Base-by-base conservation (phyloP, 2,797 vertebrate genomes). In the Lagocephalus sceleratus region DNA sequence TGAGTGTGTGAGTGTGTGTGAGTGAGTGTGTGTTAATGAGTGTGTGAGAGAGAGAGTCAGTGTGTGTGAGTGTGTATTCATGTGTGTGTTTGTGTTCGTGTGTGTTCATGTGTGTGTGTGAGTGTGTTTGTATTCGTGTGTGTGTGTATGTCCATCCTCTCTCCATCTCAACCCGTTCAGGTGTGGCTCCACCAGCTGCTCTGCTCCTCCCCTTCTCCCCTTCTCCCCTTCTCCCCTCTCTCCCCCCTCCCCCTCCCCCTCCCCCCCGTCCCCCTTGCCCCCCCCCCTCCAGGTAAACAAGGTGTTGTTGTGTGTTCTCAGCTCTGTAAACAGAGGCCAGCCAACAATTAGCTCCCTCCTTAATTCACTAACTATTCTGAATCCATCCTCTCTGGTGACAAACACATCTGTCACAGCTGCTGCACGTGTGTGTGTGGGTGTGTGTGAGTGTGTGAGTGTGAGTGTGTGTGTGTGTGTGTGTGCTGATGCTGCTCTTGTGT, bases 281-380 rank as follows among this genome's bases (percentile, higher is more conserved):
- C n/a, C n/a, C n/a, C n/a, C n/a, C n/a, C n/a, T n/a, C 80, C 88
- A 90, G 90, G 88, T 88, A 90, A 90, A 91, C 90, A 90, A 85
- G n/a, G n/a, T n/a, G n/a, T n/a, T n/a, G n/a, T n/a, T 87, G 85
- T 85, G 84, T 79, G 81, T 83, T 80, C 79, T 17, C 79, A 85
- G 87, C 82, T 86, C 76, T 85, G 86, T 79, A 90, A 91, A 88
- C 85, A 84, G 79, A 57, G 90, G 86, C 88, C 88, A 89, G 77
- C 86, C 85, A 82, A 88, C 89, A 91, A 92, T 92, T 92, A 91
- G 88, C 88, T 91, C 89, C 88, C 89, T 87, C 84, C 89, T 91
- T 92, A 92, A 92, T 92, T 92, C 85, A 85, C 89, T 91, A 91
- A 91, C 86, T 90, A 90, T 91, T 91, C 82, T 79, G 85, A 89